Conservation (phyloP, 2,888 invertebrate species). For the Brachycybe producta region DNA sequence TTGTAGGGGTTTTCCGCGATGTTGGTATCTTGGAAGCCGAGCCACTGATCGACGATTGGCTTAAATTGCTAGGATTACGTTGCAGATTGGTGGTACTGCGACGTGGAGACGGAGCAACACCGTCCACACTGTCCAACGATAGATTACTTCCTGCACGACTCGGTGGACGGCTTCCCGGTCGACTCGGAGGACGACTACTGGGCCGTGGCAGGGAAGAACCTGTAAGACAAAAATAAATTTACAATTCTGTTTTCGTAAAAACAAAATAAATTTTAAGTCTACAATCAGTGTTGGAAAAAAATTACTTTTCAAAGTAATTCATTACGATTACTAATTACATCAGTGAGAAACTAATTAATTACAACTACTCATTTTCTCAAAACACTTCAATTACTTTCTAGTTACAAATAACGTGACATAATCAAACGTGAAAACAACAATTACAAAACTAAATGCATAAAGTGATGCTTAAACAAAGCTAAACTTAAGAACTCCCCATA, state of each 20-base stretch:
- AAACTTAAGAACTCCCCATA: too few relatives aligned
- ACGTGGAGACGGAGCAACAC: constrained; percentile 43
- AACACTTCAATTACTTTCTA: not conserved
- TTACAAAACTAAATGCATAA: too few relatives aligned
- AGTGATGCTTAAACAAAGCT: too few relatives aligned
- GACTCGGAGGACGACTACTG: constrained; percentile 44
- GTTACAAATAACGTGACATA: too few relatives aligned
- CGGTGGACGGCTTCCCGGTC: constrained; percentile 72
- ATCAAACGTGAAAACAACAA: too few relatives aligned
- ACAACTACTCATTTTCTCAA: not conserved
- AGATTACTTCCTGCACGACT: constrained; percentile 86
- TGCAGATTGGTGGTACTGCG: constrained; percentile 11
- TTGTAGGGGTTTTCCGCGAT: not conserved
- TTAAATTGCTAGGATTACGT: constrained; percentile 13
- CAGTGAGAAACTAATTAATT: too few relatives aligned
- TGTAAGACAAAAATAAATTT: too few relatives aligned
- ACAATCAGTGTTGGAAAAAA: too few relatives aligned
- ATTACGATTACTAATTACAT: too few relatives aligned
- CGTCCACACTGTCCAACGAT: constrained; percentile 50
- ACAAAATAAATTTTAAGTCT: too few relatives aligned
- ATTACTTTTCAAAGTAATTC: too few relatives aligned
- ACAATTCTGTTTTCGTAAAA: too few relatives aligned
- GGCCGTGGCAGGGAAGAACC: constrained; percentile 39
- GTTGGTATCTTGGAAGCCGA: constrained; percentile 13
- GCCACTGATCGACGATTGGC: constrained; percentile 4